These are phyloP conservation scores for Grus americana DNA, from an alignment of 2,113 vertebrate genomes.

Conservation along the genomic window DNA sequence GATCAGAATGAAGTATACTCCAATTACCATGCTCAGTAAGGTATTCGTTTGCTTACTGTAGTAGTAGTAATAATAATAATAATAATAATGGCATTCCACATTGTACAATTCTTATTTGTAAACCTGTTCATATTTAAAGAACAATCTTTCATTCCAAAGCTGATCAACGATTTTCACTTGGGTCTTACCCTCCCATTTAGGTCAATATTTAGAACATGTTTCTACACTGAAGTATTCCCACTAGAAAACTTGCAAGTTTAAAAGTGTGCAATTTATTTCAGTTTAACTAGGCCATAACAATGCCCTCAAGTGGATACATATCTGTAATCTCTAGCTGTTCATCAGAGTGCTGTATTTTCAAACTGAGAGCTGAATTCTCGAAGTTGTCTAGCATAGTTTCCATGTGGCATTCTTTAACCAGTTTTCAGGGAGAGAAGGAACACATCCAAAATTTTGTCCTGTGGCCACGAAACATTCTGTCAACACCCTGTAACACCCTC, in stretches of 20 bases:
- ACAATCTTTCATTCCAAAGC: conserved; percentile 43
- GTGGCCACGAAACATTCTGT: neutral
- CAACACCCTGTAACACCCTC: accelerated
- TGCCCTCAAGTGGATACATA: conserved; percentile 45
- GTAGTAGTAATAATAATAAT: neutral
- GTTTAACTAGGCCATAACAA: conserved; percentile 56
- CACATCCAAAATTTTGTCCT: neutral
- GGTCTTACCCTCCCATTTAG: conserved; percentile 41
- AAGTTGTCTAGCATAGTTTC: neutral
- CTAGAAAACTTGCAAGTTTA: conserved; percentile 46
- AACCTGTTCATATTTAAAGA: conserved; percentile 56
- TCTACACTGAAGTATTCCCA: conserved; percentile 50
- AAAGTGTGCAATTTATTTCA: conserved; percentile 57
- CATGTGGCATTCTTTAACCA: neutral
- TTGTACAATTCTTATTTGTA: conserved; percentile 40
- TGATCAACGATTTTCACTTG: conserved; percentile 44
- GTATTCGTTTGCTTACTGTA: neutral
- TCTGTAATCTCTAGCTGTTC: conserved; percentile 48
- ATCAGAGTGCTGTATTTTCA: neutral
- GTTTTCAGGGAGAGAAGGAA: neutral
- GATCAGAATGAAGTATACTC: neutral
- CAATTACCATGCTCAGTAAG: neutral
- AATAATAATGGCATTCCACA: neutral
- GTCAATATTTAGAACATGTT: conserved; percentile 51
- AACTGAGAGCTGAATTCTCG: neutral